Evolutionary conservation across 2,888 invertebrate species (phyloP).

Genomic region (Melanostoma mellinum): DNA sequence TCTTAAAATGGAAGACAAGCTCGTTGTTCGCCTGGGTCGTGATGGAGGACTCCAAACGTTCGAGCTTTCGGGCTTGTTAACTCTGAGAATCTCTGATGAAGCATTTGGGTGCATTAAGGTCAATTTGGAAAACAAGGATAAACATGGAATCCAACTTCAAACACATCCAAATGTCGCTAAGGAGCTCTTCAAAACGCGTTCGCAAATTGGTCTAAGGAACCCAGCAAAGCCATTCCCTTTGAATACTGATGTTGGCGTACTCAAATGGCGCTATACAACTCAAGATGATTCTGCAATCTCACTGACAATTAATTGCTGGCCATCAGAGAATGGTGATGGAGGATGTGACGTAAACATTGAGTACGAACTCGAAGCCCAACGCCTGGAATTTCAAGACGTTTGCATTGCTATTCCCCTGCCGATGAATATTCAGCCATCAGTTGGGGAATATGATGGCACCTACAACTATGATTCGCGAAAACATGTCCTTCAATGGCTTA

Average conservation of each 20-base stretch:
- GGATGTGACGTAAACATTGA: slow-evolving; percentile 99
- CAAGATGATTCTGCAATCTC: slow-evolving; percentile 94
- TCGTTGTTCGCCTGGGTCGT: slow-evolving; percentile 93
- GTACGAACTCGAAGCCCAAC: slow-evolving; percentile 94
- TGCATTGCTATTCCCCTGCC: slow-evolving; percentile 96
- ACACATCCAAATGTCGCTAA: slow-evolving; percentile 99
- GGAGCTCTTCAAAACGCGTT: slow-evolving; percentile 92
- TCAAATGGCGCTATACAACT: slow-evolving; percentile 96
- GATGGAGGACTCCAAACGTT: slow-evolving; percentile 97
- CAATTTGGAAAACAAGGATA: slow-evolving; percentile 90
- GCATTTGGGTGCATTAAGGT: slow-evolving; percentile 93
- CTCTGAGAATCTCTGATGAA: slow-evolving; percentile 94
- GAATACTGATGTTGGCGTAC: slow-evolving; percentile 97
- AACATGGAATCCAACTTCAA: slow-evolving; percentile 93
- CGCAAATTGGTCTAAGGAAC: slow-evolving; percentile 94
- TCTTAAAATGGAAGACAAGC: slow-evolving; percentile 94
- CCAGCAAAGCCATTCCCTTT: slow-evolving; percentile 97
- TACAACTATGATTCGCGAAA: slow-evolving; percentile 93
- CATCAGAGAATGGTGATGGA: slow-evolving; percentile 95
- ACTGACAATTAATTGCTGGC: slow-evolving; percentile 98
- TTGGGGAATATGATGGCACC: slow-evolving; percentile 96
- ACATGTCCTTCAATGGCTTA: slow-evolving; percentile 91
- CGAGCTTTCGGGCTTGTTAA: slow-evolving; percentile 94
- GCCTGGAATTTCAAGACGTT: slow-evolving; percentile 94
- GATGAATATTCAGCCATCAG: slow-evolving; percentile 89